Evolutionary conservation across 2,797 vertebrate species (phyloP).

Genomic region (Nyctalus aviator): DNA sequence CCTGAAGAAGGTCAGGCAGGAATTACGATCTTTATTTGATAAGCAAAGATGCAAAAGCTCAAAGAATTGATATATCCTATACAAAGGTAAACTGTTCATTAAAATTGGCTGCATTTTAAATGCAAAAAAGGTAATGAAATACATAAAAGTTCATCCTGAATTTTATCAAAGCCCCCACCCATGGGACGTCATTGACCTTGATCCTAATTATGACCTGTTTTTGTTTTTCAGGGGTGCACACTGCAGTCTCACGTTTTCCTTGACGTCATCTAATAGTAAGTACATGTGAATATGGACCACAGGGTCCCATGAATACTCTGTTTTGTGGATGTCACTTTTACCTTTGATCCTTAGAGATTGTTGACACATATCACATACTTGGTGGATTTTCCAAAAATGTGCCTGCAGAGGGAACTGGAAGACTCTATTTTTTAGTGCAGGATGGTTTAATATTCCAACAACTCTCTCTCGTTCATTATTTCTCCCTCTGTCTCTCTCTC

Average conservation of each 20-base stretch:
- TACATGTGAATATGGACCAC: not conserved
- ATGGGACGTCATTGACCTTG: not conserved
- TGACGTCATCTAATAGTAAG: not conserved
- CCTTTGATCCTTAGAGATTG: not conserved
- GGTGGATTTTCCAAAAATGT: not conserved
- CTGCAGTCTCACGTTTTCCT: accelerated
- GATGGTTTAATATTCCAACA: not conserved
- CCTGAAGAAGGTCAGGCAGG: not conserved
- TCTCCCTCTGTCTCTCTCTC: not conserved
- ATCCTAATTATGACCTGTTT: not conserved
- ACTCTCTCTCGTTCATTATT: not conserved
- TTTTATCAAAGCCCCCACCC: not conserved
- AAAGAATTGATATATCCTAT: not conserved
- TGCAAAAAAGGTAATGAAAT: not conserved
- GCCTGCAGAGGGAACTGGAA: not conserved
- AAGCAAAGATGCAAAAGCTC: not conserved
- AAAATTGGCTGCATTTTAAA: not conserved
- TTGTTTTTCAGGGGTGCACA: not conserved
- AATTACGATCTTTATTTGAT: not conserved
- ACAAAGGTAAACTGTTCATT: not conserved
- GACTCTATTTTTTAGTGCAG: not conserved
- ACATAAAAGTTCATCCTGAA: not conserved
- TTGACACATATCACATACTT: not conserved
- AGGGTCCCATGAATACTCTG: not conserved
- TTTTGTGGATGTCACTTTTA: not conserved